A percentile compares a stretch with the other conserved stretches of the same genome.
These are phyloP conservation scores for Pseudococcus longispinus DNA, from an alignment of 2,888 invertebrate species.

Conservation along the genomic window DNA sequence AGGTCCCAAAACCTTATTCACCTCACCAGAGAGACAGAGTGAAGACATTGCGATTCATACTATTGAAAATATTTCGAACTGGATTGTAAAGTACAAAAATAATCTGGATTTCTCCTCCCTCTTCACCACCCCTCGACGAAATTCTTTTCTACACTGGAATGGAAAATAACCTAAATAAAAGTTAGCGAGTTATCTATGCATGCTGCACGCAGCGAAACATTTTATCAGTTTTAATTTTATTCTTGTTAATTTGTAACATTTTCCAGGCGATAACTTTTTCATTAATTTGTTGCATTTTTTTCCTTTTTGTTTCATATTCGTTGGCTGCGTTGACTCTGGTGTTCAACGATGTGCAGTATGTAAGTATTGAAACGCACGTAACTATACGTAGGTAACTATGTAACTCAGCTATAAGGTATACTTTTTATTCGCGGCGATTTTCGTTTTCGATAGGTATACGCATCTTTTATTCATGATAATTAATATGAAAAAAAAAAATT, in stretches of 20 bases:
- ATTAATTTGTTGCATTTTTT: neutral
- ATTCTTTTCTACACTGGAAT: too few relatives aligned
- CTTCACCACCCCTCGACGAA: too few relatives aligned
- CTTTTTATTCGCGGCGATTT: slow-evolving; percentile 17
- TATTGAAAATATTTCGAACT: too few relatives aligned
- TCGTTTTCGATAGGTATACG: neutral
- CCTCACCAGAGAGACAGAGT: too few relatives aligned
- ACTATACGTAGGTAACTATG: too few relatives aligned
- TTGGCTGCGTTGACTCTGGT: neutral
- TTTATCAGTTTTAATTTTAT: neutral
- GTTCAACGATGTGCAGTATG: slow-evolving; percentile 37
- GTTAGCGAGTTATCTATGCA: too few relatives aligned
- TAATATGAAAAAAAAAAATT: slow-evolving; percentile 5
- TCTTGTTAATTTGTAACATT: neutral
- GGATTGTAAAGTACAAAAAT: too few relatives aligned
- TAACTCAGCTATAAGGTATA: neutral
- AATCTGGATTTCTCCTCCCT: too few relatives aligned
- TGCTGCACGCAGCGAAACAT: neutral
- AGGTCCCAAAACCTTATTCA: too few relatives aligned
- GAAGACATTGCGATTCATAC: too few relatives aligned
- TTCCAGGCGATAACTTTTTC: neutral
- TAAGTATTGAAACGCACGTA: slow-evolving; percentile 13
- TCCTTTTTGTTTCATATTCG: neutral
- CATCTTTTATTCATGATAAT: slow-evolving; percentile 35
- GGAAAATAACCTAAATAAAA: too few relatives aligned